Evolutionary conservation across 2,113 vertebrate genomes (phyloP), one percentile per base, ranked within the genome.

Genomic region (Cavia porcellus): DNA sequence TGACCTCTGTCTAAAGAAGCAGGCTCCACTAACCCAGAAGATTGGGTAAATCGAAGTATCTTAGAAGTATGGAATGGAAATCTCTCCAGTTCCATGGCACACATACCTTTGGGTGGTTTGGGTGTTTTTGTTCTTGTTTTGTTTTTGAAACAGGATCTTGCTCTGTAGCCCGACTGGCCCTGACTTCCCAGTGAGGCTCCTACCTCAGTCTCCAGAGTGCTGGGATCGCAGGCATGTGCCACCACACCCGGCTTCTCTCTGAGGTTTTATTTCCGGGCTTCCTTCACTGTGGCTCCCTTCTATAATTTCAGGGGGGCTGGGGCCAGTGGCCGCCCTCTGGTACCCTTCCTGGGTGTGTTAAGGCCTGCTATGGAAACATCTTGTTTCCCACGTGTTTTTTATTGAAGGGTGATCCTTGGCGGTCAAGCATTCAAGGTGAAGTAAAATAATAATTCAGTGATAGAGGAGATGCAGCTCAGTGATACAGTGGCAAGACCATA

Each of bases 1-100:
- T 87, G 81, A 92, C 68, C 86, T 92, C 79, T 74, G 87, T 68
- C n/a, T 87, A 88, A 87, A 96, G 90, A 92, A 94, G 87, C 14
- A 64, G 59, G 50, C 32, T 68, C 74, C 62, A 20, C 7, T 83
- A 83, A 77, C 45, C 14, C 30, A 52, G 62, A 55, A 64, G 14
- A 57, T 10, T 62, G 45, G 13, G 11, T 72, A 66, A 87, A 52
- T 95, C 28, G 13, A 89, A 96, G 50, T 25, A 80, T 61, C 66
- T 89, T 30, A 42, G 75, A 83, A 77, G 55, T 12, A 0, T 13
- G 32, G 13, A 1, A 22, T n/a, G 79, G 61, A 38, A 89, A 22
- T 6, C 25, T 12, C 22, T 70, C 90, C 47, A 9, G 28, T 19
- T 70, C 70, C 19, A 3, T 4, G 32, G 15, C 32, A 57, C 35